Percentiles rank a stretch among this genome's conserved stretches.
Evolutionary conservation across 2,888 invertebrate genomes (phyloP).

Genomic region (Entomobrya multifasciata): DNA sequence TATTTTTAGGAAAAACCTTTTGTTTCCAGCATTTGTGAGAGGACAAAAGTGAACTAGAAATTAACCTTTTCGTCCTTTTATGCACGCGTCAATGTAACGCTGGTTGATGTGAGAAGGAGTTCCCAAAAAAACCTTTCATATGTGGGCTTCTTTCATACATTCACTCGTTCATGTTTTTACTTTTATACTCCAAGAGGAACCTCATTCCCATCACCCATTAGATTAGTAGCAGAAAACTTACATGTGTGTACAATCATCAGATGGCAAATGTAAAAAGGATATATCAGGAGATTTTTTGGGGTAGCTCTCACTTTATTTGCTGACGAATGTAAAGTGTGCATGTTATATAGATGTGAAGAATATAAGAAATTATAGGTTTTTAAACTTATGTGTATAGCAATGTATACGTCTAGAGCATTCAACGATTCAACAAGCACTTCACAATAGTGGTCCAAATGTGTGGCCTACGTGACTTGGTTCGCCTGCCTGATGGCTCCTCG

Average conservation of each 20-base stretch:
- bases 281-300: no score
- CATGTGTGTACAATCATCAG: slow-evolving; percentile 3
- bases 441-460: not conserved
- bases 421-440: slow-evolving; percentile 19
- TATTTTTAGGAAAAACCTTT: slow-evolving; percentile 22
- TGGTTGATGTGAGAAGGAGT: slow-evolving; percentile 42
- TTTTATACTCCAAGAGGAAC: slow-evolving; percentile 10
- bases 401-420: not conserved
- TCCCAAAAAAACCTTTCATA: slow-evolving; percentile 50
- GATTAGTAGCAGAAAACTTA: not conserved
- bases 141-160: slow-evolving; percentile 20
- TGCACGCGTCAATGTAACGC: slow-evolving; percentile 57
- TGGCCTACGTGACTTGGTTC: slow-evolving; percentile 69
- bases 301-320: not conserved
- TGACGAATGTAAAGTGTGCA: not conserved
- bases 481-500: slow-evolving; percentile 54
- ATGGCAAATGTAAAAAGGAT: not conserved
- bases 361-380: no score
- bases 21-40: not conserved
- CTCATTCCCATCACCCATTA: not conserved
- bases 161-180: slow-evolving; percentile 1
- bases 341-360: no score
- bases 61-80: slow-evolving; percentile 53
- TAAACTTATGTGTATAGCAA: not conserved
- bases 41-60: slow-evolving; percentile 30